These are phyloP conservation scores for Archivesica marissinica DNA, from an alignment of 1,140 invertebrate species.

Conservation along the genomic window DNA sequence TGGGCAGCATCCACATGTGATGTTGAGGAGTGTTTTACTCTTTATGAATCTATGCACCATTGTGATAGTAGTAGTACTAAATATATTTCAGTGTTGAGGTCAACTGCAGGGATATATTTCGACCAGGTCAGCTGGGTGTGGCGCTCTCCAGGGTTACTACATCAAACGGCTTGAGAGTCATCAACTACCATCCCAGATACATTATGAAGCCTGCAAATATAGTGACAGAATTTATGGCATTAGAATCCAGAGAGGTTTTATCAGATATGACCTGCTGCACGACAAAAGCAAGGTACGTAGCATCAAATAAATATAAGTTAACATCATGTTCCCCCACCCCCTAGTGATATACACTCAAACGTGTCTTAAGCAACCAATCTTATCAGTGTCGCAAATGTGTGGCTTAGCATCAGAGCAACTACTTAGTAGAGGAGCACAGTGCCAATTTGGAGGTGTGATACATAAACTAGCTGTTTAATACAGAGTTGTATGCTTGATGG, in stretches of 20 bases:
- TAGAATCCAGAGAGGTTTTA: not conserved
- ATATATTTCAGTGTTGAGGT: not conserved
- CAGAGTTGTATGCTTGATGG: too few species aligned
- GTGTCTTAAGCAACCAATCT: not conserved
- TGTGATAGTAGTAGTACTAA: too few species aligned
- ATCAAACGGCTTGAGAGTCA: not conserved
- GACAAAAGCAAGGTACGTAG: not conserved
- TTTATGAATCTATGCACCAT: too few species aligned
- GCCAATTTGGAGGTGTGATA: too few species aligned
- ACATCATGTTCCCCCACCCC: not conserved
- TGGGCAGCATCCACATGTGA: too few species aligned
- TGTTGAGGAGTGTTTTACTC: too few species aligned
- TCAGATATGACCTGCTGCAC: not conserved
- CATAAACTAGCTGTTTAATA: too few species aligned
- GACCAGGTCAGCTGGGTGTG: not conserved
- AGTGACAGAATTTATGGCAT: not conserved
- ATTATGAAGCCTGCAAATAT: not conserved
- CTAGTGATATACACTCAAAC: not conserved
- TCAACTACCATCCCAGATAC: not conserved
- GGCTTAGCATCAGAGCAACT: too few species aligned
- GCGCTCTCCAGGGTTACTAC: not conserved
- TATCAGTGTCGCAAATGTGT: not conserved
- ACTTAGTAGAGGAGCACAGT: too few species aligned
- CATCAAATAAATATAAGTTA: not conserved
- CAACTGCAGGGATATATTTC: not conserved